Evolutionary conservation across 2,797 vertebrate species (phyloP).

Genomic region (Onychomys leucogaster): DNA sequence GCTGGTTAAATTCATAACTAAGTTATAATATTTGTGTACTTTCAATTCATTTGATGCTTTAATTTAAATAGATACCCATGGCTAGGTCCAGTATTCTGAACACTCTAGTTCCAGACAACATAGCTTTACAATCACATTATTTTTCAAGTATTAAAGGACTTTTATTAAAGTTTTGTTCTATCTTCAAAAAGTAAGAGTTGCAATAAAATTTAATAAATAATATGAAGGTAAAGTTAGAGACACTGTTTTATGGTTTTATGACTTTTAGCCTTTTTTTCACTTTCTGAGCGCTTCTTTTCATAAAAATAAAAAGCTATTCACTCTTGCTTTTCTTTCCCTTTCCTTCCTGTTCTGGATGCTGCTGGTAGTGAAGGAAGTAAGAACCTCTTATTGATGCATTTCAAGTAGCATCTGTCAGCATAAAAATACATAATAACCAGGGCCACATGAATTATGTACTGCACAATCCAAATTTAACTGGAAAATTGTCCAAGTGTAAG

Average conservation of each 20-base stretch:
- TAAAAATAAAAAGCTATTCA: constrained; percentile 67
- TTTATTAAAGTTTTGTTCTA: neutral
- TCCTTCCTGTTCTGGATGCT: constrained; percentile 83
- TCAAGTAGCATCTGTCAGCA: constrained; percentile 84
- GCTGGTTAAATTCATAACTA: neutral
- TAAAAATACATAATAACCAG: constrained; percentile 84
- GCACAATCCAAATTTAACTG: constrained; percentile 85
- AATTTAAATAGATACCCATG: neutral
- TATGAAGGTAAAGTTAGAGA: neutral
- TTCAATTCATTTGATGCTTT: neutral
- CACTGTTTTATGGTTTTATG: neutral
- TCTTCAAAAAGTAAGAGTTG: neutral
- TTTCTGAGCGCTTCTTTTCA: neutral
- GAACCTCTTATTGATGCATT: constrained; percentile 78
- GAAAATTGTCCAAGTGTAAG: constrained; percentile 85
- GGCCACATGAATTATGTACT: constrained; percentile 86
- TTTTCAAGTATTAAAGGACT: neutral
- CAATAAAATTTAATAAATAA: neutral
- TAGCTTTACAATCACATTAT: neutral
- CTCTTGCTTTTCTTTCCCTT: constrained; percentile 2
- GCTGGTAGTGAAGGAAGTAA: constrained; percentile 84
- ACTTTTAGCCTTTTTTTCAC: neutral
- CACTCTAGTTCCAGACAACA: neutral
- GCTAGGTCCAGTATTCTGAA: neutral
- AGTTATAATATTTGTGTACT: constrained; percentile 1